phyloP scores from a whole-genome alignment of 2,797 vertebrate genomes.

The Discoglossus pictus region DNA sequence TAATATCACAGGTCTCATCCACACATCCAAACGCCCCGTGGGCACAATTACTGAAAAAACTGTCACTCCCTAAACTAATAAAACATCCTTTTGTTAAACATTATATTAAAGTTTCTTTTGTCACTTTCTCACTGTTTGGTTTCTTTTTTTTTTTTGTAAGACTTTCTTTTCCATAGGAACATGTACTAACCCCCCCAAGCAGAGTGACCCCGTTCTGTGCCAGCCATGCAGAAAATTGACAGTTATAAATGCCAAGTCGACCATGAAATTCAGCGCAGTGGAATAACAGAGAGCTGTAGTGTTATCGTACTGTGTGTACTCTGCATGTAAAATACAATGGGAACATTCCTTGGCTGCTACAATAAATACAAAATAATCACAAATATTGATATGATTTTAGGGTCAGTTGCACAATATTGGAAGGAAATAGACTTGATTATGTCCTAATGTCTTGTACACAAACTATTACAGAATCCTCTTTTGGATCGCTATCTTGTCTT shows the following conservation, averaged over 20 bases:
- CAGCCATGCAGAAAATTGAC: constrained; percentile 43
- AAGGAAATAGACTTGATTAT: too few species aligned
- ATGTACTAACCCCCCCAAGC: constrained; percentile 15
- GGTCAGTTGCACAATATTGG: too few species aligned
- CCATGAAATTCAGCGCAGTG: constrained; percentile 22
- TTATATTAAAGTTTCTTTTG: constrained; percentile 9
- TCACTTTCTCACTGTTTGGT: constrained; percentile 4
- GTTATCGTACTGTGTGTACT: constrained; percentile 7
- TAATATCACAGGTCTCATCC: constrained; percentile 34
- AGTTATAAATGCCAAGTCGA: constrained; percentile 33
- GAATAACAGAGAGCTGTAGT: background rate
- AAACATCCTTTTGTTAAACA: background rate
- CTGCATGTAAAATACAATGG: background rate
- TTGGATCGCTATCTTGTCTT: too few species aligned
- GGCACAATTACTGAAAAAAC: constrained; percentile 37
- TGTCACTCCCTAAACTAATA: background rate
- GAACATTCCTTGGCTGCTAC: too few species aligned
- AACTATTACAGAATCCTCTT: too few species aligned
- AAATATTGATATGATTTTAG: too few species aligned
- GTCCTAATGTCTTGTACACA: too few species aligned
- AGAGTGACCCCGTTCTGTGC: constrained; percentile 23
- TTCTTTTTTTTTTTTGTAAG: constrained; percentile 1
- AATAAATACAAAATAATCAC: too few species aligned
- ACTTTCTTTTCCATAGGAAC: constrained; percentile 17
- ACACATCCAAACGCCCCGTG: constrained; percentile 25